These are phyloP conservation scores for Brachylomia viminalis DNA, from an alignment of 2,888 invertebrate species.

Conservation along the genomic window DNA sequence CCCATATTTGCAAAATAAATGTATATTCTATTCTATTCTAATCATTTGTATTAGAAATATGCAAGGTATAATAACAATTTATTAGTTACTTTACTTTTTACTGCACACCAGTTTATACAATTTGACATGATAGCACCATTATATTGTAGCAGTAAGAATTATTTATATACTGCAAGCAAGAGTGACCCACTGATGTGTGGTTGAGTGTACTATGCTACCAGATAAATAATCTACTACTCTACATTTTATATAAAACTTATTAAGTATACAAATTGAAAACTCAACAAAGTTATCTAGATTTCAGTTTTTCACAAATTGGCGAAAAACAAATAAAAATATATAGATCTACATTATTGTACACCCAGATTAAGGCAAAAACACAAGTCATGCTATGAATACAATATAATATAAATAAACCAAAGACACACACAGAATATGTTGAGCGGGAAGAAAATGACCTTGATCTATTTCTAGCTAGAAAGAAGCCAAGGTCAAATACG, in stretches of 20 bases:
- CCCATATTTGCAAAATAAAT: too few relatives aligned
- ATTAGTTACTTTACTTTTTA: background rate
- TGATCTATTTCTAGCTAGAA: conserved; percentile 31
- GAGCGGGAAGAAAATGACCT: conserved; percentile 31
- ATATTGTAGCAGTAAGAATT: background rate
- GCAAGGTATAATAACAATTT: background rate
- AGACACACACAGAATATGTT: background rate
- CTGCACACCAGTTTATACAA: background rate
- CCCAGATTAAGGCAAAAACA: conserved; percentile 26
- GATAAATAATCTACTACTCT: background rate
- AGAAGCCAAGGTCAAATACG: conserved; percentile 31
- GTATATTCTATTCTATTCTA: too few relatives aligned
- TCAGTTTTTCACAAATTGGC: background rate
- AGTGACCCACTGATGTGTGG: background rate
- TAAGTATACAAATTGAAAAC: background rate
- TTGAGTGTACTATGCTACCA: background rate
- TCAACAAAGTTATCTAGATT: background rate
- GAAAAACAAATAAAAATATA: too few relatives aligned
- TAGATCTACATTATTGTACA: background rate
- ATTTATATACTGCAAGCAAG: background rate
- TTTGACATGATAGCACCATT: background rate
- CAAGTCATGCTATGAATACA: conserved; percentile 25
- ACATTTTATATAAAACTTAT: background rate
- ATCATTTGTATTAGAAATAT: background rate
- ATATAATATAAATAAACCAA: conserved; percentile 17